Percentiles rank a stretch among this genome's conserved stretches.
These are phyloP conservation scores for Mesorhabditis sp. DNA, from an alignment of 2,888 invertebrate species.

Conservation along the genomic window DNA sequence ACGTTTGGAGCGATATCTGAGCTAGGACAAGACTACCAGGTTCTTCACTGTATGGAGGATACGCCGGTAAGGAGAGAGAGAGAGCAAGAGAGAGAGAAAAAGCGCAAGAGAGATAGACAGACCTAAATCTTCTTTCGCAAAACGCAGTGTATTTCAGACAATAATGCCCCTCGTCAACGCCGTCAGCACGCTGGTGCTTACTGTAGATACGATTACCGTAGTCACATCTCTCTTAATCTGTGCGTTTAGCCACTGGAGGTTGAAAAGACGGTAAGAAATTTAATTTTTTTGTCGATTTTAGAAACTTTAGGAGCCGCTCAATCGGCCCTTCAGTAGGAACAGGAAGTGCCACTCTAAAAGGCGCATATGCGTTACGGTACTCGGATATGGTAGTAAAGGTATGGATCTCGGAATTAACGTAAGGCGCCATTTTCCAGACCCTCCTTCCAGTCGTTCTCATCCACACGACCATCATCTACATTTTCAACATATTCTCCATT, in stretches of 20 bases:
- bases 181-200: neutral
- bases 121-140: neutral
- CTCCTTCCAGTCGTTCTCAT: neutral
- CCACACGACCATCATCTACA: neutral
- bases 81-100: neutral
- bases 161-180: neutral
- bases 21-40: neutral
- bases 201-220: neutral
- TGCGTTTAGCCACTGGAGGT: neutral
- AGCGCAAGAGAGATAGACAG: neutral
- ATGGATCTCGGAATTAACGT: neutral
- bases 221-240: neutral
- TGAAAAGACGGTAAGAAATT: neutral
- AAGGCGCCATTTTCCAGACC: neutral
- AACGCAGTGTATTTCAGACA: slow-evolving; percentile 4
- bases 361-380: neutral
- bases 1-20: neutral
- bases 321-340: neutral
- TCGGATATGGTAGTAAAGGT: neutral
- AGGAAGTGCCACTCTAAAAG: slow-evolving; percentile 1
- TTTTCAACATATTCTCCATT: neutral
- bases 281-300: neutral
- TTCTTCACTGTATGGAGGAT: slow-evolving; percentile 6
- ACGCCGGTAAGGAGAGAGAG: neutral
- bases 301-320: too few relatives aligned